Conservation (phyloP, 2,797 vertebrate species). For the Spinibarbus caldwelli region DNA sequence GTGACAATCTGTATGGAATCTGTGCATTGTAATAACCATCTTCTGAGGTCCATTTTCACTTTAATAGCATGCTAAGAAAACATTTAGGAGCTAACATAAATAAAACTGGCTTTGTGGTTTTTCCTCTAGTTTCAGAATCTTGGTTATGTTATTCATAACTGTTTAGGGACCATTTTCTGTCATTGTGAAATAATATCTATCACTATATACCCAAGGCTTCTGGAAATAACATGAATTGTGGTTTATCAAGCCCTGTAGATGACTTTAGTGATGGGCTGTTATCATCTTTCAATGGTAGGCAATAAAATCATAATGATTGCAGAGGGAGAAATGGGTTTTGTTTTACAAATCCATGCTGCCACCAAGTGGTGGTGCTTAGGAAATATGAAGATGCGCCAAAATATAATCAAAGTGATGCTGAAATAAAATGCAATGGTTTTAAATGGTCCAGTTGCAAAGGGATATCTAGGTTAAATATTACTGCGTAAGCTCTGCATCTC, state of each 20-base stretch:
- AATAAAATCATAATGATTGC: neutral
- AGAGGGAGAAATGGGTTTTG: neutral
- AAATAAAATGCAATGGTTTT: neutral
- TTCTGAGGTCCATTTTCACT: neutral
- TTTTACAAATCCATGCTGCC: constrained; percentile 52
- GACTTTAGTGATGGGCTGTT: neutral
- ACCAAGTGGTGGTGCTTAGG: constrained; percentile 43
- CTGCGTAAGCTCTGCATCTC: neutral
- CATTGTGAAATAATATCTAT: neutral
- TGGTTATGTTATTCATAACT: neutral
- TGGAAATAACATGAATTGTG: neutral
- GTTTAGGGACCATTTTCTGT: neutral
- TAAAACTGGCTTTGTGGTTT: neutral
- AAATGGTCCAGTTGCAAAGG: neutral
- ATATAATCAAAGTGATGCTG: neutral
- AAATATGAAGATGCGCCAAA: neutral
- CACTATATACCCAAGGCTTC: neutral
- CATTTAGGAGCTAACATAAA: neutral
- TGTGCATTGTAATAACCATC: neutral
- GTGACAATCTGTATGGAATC: neutral
- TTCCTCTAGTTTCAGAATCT: neutral
- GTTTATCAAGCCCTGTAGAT: neutral
- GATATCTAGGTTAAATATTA: neutral
- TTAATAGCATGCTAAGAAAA: neutral
- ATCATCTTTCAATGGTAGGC: neutral